Evolutionary conservation across 92 coral and sea anemone species (phyloP).

Genomic region (Zoanthus sansibaricus): DNA sequence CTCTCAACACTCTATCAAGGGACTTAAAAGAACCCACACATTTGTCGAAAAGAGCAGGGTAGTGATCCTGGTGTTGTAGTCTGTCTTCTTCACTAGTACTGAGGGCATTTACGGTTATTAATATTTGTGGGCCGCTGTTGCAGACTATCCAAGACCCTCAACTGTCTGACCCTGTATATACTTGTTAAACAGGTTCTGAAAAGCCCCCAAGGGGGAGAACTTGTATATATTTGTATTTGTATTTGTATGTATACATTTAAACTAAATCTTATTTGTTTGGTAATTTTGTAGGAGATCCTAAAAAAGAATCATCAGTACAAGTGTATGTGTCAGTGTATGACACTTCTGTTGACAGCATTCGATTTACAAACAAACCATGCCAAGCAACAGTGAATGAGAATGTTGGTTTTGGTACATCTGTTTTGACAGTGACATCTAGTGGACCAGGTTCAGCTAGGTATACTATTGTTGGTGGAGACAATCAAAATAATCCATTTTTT

Average conservation of each 20-base stretch:
- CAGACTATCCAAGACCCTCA: no score
- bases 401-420: slow-evolving; percentile 34
- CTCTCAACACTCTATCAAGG: no score
- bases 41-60: no score
- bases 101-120: no score
- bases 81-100: no score
- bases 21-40: no score
- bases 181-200: no score
- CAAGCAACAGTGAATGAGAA: slow-evolving; percentile 53
- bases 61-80: no score
- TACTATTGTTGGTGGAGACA: slow-evolving; percentile 79
- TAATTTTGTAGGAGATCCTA: slow-evolving; percentile 8
- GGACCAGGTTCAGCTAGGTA: slow-evolving; percentile 61
- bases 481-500: slow-evolving; percentile 1
- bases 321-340: slow-evolving; percentile 69
- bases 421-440: slow-evolving; percentile 59
- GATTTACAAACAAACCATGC: slow-evolving; percentile 59
- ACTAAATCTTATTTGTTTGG: neutral
- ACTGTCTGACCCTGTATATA: no score
- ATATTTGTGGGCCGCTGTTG: no score
- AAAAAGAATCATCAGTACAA: slow-evolving; percentile 23
- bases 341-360: slow-evolving; percentile 51
- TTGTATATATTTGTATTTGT: no score
- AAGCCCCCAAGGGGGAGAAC: no score
- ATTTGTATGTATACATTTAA: neutral